Base-by-base conservation (phyloP, 2,888 invertebrate genomes). In the Listrodromus nycthemerus region DNA sequence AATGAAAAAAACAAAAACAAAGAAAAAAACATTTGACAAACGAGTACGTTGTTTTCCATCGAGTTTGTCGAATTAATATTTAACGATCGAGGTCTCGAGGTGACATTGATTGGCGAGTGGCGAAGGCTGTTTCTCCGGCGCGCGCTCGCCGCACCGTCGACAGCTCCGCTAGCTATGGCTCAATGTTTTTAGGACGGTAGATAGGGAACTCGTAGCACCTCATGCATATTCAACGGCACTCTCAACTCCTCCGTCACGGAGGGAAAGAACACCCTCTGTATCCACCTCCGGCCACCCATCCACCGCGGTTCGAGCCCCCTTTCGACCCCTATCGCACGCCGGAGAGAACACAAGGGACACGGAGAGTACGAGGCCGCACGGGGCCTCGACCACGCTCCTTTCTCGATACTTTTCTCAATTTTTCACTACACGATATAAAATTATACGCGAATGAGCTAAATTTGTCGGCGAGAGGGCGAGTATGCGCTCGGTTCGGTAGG, bases 141-240 rank as follows among this genome's bases (percentile, higher is more conserved):
- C n/a, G n/a, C 88, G 87, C 87, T 78, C 86, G 86, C 88, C 89
- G 86, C 79, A 79, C 30, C 70, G 74, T 70, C 87, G 85, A 86
- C 87, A 75, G 85, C 88, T 88, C 86, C 88, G 84, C 82, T 87
- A 89, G 85, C 87, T 87, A 88, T 89, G 90, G 83, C 85, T 87
- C 87, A 90, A 93, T 93, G 93, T 93, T 93, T 93, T 93, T 93
- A 92, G 93, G 93, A 92, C 90, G 92, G 93, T 90, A 90, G 91
- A 91, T 93, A 93, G 91, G 91, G 90, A 89, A 89, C 90, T 80
- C 85, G 88, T 90, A 90, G 91, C 81, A 79, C 86, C 91, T 93
- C 93, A 93, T 93, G 93, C 93, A 93, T 93, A 93, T 93, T 93
- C 93, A 93, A 92, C 92, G 91, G 92, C 91, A 93, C 93, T 93